A percentile compares a stretch with the other conserved stretches of the same genome.
phyloP scores from a whole-genome alignment of 1,140 invertebrate species.

The Sminthurinus signatus region DNA sequence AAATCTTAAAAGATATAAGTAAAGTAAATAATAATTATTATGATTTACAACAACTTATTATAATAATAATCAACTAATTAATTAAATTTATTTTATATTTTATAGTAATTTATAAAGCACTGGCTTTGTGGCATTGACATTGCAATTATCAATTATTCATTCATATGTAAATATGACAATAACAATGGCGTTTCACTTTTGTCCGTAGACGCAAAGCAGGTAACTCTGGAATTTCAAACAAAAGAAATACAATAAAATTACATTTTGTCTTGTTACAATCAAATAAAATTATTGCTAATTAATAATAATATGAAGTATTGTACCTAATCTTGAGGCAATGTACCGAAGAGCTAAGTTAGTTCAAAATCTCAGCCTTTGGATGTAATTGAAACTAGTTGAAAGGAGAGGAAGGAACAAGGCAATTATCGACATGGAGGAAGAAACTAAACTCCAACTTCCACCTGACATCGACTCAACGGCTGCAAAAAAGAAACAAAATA shows the following conservation, averaged over 20 bases:
- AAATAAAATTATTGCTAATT: constrained; percentile 13
- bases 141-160: no score
- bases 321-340: not conserved
- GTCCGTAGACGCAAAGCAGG: not conserved
- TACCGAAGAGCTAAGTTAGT: no score
- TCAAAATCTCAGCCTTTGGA: not conserved
- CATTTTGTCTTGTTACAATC: constrained; percentile 1
- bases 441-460: not conserved
- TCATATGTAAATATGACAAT: no score
- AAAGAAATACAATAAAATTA: constrained; percentile 8
- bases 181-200: no score
- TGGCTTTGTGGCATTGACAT: no score
- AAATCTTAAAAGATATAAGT: no score
- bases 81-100: no score
- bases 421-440: constrained; percentile 7
- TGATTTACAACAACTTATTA: no score
- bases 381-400: constrained; percentile 13
- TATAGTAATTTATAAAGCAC: no score
- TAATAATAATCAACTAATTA: no score
- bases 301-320: constrained; percentile 12
- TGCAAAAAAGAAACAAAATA: no score
- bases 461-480: constrained; percentile 13
- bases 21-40: no score
- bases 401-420: constrained; percentile 19
- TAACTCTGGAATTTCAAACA: constrained; percentile 15